Conservation (phyloP, 2,797 vertebrate genomes). For the Labroides dimidiatus region DNA sequence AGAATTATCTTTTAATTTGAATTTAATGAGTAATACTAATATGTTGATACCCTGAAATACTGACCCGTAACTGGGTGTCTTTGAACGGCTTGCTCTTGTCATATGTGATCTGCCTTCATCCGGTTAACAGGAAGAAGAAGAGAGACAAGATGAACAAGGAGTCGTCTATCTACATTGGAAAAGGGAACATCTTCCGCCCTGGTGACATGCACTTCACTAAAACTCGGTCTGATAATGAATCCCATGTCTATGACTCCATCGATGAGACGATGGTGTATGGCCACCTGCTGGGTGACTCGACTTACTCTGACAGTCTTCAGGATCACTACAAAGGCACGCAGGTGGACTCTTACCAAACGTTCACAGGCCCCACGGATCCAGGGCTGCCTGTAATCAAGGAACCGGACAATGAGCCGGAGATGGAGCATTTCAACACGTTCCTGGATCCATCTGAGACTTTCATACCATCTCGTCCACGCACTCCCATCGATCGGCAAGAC, state of each 20-base stretch:
- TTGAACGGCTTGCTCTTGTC: not conserved
- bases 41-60: too few relatives aligned
- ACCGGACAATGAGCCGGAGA: conserved; percentile 70
- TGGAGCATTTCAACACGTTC: conserved; percentile 85
- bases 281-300: conserved; percentile 82
- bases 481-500: conserved; percentile 75
- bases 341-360: conserved; percentile 89
- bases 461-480: conserved; percentile 85
- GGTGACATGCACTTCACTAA: conserved; percentile 81
- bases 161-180: conserved; percentile 87
- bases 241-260: conserved; percentile 91
- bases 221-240: conserved; percentile 84
- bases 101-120: conserved; percentile 7
- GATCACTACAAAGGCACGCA: conserved; percentile 74
- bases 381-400: conserved; percentile 68
- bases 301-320: conserved; percentile 43
- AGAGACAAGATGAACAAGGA: conserved; percentile 57
- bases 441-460: conserved; percentile 81
- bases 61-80: not conserved
- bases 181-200: conserved; percentile 84
- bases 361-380: conserved; percentile 81
- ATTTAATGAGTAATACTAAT: too few relatives aligned
- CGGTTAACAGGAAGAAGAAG: conserved; percentile 82
- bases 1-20: too few relatives aligned
- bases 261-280: conserved; percentile 90